Conservation (phyloP, 2,113 vertebrate genomes). For the Platysternon megacephalum region DNA sequence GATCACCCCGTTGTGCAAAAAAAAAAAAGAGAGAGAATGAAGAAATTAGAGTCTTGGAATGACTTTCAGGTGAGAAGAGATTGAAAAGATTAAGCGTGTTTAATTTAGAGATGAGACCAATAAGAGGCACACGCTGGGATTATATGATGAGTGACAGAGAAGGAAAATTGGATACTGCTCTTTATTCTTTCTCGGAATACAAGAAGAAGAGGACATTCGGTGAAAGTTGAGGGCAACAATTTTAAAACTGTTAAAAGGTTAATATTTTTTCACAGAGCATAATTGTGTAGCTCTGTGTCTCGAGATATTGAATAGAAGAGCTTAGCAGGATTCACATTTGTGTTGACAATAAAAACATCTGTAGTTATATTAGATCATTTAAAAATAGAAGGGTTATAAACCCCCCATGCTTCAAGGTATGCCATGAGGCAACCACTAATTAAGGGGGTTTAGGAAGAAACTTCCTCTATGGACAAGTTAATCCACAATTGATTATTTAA, state of each 20-base stretch:
- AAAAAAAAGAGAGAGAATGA: neutral
- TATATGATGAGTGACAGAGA: neutral
- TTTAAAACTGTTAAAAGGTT: neutral
- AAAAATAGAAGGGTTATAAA: neutral
- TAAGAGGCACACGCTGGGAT: neutral
- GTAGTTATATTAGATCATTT: neutral
- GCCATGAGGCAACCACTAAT: rapidly evolving
- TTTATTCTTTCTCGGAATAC: neutral
- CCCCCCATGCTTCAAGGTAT: neutral
- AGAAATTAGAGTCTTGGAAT: neutral
- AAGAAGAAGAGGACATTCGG: neutral
- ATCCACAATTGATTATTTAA: neutral
- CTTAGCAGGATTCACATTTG: neutral
- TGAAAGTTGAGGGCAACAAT: neutral
- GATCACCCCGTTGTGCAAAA: neutral
- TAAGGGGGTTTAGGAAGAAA: neutral
- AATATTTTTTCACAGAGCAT: neutral
- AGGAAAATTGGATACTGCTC: neutral
- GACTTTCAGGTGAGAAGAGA: neutral
- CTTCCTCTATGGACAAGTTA: neutral
- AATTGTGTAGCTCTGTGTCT: neutral
- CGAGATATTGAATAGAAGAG: neutral
- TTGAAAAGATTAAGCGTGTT: neutral
- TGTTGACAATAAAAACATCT: neutral
- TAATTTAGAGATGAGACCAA: neutral